Evolutionary conservation across 2,113 vertebrate species (phyloP).

Genomic region (Poeciliopsis occidentalis): DNA sequence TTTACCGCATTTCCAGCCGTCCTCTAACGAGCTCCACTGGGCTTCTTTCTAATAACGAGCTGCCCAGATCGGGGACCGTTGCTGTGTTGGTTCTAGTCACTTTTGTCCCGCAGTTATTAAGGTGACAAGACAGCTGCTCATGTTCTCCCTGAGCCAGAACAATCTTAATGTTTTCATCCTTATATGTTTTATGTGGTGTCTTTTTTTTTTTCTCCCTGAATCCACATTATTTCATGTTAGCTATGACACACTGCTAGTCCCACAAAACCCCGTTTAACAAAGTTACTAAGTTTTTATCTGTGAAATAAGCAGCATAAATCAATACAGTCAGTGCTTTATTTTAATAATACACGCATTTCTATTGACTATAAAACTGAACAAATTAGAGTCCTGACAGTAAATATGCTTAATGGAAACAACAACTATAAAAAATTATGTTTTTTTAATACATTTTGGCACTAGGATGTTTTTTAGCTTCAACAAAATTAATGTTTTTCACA

Average conservation of each 20-base stretch:
- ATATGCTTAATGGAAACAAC: too few relatives aligned
- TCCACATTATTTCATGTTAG: too few relatives aligned
- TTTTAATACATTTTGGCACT: too few relatives aligned
- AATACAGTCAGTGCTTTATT: neutral
- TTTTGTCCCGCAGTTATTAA: constrained; percentile 71
- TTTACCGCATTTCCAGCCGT: constrained; percentile 75
- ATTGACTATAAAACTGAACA: neutral
- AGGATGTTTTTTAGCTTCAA: too few relatives aligned
- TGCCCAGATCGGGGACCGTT: constrained; percentile 57
- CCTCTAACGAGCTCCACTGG: constrained; percentile 84
- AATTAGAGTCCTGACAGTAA: too few relatives aligned
- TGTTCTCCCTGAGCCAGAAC: constrained; percentile 22
- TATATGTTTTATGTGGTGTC: constrained; percentile 23
- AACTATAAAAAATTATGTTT: too few relatives aligned
- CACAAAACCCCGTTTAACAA: too few relatives aligned
- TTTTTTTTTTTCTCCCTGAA: too few relatives aligned
- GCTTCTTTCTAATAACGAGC: constrained; percentile 77
- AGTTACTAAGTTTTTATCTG: too few relatives aligned
- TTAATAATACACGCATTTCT: neutral
- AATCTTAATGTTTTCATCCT: constrained; percentile 9
- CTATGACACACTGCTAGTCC: too few relatives aligned
- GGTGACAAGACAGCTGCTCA: constrained; percentile 50
- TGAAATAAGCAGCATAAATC: neutral
- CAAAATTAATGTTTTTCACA: too few relatives aligned
- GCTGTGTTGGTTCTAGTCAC: constrained; percentile 50